Evolutionary conservation across 2,888 invertebrate species (phyloP), one percentile per base, ranked within the genome.

Genomic region (Aromia moschata): DNA sequence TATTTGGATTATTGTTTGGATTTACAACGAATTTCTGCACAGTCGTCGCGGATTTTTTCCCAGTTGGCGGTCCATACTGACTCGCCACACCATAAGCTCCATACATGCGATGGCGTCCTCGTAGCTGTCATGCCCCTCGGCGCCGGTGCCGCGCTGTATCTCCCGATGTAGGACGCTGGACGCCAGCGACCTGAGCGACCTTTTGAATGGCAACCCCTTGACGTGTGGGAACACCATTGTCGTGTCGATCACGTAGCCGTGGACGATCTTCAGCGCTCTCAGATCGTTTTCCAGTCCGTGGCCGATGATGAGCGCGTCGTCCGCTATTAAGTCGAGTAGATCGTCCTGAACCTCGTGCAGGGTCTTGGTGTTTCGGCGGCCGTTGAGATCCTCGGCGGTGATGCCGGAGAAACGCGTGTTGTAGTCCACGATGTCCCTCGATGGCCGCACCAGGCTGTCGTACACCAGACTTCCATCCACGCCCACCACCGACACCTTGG

Each of bases 401-500:
- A 99, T 91, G 56, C 99, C 99, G 74, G 96, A 97, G 84, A 94
- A 99, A 57, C 94, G 86, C 1, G 97, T 97, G 78, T 98, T 99
- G 78, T 92, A 93, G 79, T 99, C 98, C 37, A 98, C 84, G 55
- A 99, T 89, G 63, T 88, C 86, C 65, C 86, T 85, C 71, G 88
- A 87, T 1, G 98, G 97, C 70, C 87, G 87, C 31, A 99, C 95
- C 63, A 91, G 85, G 41, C 89, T 86, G 80, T 96, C 94, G 80
- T 93, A 94, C 10, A 95, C 90, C 18, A 90, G 80, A 41, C 86
- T 84, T 2, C 92, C 90, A 74, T 92, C 88, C 20, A 87, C 80
- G 30, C 86, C 86, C 53, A 97, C 88, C 52, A 98, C 87, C 4
- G 96, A 94, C 18, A 98, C 88, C 79, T 94, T 90, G 14, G 93